Base-by-base conservation (phyloP, 1,140 invertebrate genomes). In the Holcopasites calliopsidis region DNA sequence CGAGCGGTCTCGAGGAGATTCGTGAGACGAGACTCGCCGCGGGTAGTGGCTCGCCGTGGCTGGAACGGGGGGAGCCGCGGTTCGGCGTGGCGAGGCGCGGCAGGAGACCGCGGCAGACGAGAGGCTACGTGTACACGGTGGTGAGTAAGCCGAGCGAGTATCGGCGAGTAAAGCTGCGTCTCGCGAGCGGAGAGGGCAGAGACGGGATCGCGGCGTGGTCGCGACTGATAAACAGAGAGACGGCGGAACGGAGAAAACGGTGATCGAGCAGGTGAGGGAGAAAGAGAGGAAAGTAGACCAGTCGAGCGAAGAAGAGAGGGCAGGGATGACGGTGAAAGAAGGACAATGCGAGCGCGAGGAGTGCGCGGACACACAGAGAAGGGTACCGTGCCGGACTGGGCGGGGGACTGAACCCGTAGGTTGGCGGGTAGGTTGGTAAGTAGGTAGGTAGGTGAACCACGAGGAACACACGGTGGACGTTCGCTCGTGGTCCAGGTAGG, bases 361-460 rank as follows among this genome's bases (percentile, higher is more conserved):
- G 69, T 61, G 38, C 55, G 47, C 31, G 64, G 74, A 40, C 52
- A 62, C 54, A 79, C 64, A 50, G 28, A 54, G 42, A 55, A 11
- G 57, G 58, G 38, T 23, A 35, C 58, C 47, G 58, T 26, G 35
- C 64, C 31, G 77, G 82, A 78, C 57, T 84, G 80, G 80, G 80
- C 82, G 81, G 82, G 82, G 85, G 76, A 85, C 62, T 70, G 82
- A 85, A 88, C 80, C 82, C 83, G 87, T 86, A 87, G 85, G 88
- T 83, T 85, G 87, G 79, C 71, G 76, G 64, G 80, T 81, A 79
- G 77, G 82, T 84, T 77, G 85, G 89, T 88, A 88, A 86, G 88
- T 90, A 88, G 88, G 83, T 85, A 83, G 87, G 86, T 87, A 86
- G 88, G 86, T 86, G 85, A 85, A 75, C 71, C 66, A 69, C 68